A percentile compares a stretch with the other conserved stretches of the same genome.
Evolutionary conservation across 2,113 vertebrate species (phyloP).

Genomic region (Scopus umbretta): DNA sequence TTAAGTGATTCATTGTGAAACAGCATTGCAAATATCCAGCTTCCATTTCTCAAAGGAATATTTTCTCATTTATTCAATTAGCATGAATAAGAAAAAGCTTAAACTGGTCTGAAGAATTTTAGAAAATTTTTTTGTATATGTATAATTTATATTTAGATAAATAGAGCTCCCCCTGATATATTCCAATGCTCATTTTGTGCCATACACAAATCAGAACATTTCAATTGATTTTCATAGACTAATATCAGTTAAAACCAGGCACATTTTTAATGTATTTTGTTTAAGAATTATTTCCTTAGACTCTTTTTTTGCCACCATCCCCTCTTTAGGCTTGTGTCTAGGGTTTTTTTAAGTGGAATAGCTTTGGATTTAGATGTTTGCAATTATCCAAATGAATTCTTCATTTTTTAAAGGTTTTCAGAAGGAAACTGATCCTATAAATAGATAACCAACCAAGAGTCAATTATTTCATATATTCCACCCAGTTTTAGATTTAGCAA

Average conservation of each 20-base stretch:
- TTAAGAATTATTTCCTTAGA: not conserved
- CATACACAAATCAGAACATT: not conserved
- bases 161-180: not conserved
- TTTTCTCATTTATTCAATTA: not conserved
- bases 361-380: not conserved
- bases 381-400: not conserved
- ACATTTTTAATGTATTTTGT: not conserved
- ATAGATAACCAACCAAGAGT: slow-evolving; percentile 17
- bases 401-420: not conserved
- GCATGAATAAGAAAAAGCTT: not conserved
- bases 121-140: not conserved
- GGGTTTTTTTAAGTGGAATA: not conserved
- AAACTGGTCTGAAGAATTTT: not conserved
- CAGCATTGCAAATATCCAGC: not conserved
- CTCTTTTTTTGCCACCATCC: not conserved
- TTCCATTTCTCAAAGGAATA: not conserved
- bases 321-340: not conserved
- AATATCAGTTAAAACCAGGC: not conserved
- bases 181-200: not conserved
- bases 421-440: not conserved
- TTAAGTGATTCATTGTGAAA: not conserved
- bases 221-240: not conserved
- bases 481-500: slow-evolving; percentile 21
- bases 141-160: not conserved
- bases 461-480: slow-evolving; percentile 57